Percentiles rank a stretch among this genome's conserved stretches.
Evolutionary conservation across 1,140 invertebrate species (phyloP).

Genomic region (Drosophila bifasciata): DNA sequence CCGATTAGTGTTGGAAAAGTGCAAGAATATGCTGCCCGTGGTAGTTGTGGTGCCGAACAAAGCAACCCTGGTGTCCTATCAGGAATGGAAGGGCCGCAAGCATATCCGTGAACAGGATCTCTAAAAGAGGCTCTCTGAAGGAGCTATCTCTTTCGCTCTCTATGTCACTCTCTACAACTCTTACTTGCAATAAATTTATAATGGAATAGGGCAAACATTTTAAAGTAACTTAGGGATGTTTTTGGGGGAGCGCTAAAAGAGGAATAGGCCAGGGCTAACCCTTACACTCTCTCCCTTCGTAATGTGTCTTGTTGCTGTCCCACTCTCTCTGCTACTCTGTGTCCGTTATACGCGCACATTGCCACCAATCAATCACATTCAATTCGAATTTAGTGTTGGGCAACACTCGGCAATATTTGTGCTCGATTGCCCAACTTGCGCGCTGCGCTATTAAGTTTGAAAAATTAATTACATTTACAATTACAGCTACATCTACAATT

Average conservation of each 20-base stretch:
- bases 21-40: constrained; percentile 38
- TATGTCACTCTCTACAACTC: no score
- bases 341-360: no score
- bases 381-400: no score
- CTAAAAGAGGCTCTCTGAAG: constrained; percentile 26
- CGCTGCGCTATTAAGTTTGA: background rate
- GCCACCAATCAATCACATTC: no score
- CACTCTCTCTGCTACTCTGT: no score
- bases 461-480: constrained; percentile 55
- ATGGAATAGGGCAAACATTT: no score
- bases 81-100: constrained; percentile 49
- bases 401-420: background rate
- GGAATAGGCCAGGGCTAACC: no score
- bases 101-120: constrained; percentile 39
- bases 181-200: no score
- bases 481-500: constrained; percentile 53
- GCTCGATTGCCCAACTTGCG: background rate
- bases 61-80: constrained; percentile 29
- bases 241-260: no score
- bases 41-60: constrained; percentile 49
- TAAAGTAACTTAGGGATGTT: no score
- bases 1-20: constrained; percentile 17
- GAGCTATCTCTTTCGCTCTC: background rate
- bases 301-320: no score
- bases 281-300: no score